A percentile compares a stretch with the other conserved stretches of the same genome.
Conservation (phyloP, 2,113 vertebrate genomes). For the Clinocottus analis region DNA sequence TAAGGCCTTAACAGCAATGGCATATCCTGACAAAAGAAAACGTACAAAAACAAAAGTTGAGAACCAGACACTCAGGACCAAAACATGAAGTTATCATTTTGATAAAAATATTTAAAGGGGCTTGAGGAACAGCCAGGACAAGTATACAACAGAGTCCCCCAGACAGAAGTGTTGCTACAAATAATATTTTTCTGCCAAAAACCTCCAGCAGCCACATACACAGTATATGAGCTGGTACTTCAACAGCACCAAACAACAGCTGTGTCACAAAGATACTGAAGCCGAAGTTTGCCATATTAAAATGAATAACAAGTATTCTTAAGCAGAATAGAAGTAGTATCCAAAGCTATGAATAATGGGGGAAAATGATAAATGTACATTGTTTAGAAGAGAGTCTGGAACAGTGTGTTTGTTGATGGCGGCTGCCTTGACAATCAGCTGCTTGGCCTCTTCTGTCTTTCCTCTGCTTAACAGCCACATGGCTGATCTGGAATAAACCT, state of each 20-base stretch:
- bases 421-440: conserved; percentile 80
- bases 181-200: conserved; percentile 60
- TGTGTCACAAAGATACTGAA: conserved; percentile 46
- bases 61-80: neutral
- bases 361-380: conserved; percentile 67
- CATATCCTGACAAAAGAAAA: conserved; percentile 28
- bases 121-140: conserved; percentile 35
- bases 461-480: conserved; percentile 84
- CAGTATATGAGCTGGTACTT: conserved; percentile 59
- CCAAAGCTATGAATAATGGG: neutral
- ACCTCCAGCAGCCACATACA: conserved; percentile 68
- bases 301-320: neutral
- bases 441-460: conserved; percentile 79
- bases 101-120: neutral
- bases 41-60: neutral
- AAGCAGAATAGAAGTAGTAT: too few relatives aligned
- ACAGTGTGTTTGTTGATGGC: conserved; percentile 75
- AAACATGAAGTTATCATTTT: neutral
- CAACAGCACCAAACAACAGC: conserved; percentile 39
- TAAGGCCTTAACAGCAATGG: conserved; percentile 36
- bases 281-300: conserved; percentile 45
- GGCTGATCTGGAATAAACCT: conserved; percentile 87
- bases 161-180: conserved; percentile 32
- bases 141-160: conserved; percentile 48
- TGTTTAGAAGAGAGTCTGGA: conserved; percentile 70